phyloP scores from a whole-genome alignment of 2,888 invertebrate genomes.

The Nyleta sp. region DNA sequence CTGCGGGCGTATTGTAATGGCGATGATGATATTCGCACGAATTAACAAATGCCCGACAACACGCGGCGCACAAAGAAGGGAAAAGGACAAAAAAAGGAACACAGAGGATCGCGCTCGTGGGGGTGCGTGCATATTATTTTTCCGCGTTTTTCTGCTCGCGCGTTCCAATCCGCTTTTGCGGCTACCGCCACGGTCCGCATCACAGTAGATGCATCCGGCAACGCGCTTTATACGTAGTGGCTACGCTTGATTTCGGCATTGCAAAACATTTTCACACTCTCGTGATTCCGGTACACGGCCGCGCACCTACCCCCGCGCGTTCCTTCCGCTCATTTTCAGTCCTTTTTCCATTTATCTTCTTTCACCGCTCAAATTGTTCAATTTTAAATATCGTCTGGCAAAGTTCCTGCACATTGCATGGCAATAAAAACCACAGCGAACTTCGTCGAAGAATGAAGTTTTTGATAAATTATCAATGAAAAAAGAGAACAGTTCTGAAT shows the following conservation, averaged over 20 bases:
- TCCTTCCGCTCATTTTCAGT: constrained; percentile 44
- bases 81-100: constrained; percentile 40
- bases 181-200: constrained; percentile 71
- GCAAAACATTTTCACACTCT: constrained; percentile 82
- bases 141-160: constrained; percentile 69
- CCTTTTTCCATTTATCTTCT: constrained; percentile 47
- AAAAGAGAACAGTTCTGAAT: no score
- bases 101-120: constrained; percentile 24
- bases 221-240: constrained; percentile 75
- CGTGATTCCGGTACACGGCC: constrained; percentile 71
- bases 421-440: no score
- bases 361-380: constrained; percentile 42
- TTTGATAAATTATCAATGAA: no score
- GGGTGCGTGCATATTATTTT: constrained; percentile 59
- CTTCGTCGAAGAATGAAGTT: no score
- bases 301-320: constrained; percentile 20
- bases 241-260: constrained; percentile 79
- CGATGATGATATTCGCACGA: constrained; percentile 62
- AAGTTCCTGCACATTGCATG: neutral
- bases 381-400: constrained; percentile 34
- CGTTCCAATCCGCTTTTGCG: constrained; percentile 78
- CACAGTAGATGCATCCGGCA: constrained; percentile 72
- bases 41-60: constrained; percentile 59
- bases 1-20: constrained; percentile 53
- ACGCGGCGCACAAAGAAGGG: constrained; percentile 48